These are phyloP conservation scores for Pseudoips prasinana DNA, from an alignment of 2,888 invertebrate species.

Conservation along the genomic window DNA sequence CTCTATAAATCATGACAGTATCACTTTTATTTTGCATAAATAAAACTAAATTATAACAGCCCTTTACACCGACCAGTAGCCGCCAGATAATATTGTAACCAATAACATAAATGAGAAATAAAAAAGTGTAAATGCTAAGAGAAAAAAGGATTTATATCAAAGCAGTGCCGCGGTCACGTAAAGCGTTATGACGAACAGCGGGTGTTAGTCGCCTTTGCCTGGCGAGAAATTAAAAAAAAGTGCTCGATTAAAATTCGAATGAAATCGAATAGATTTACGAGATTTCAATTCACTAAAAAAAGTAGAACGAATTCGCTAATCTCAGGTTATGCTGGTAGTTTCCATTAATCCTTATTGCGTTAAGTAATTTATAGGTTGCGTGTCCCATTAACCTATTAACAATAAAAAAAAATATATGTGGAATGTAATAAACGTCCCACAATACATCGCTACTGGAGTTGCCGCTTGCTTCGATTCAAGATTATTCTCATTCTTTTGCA, in stretches of 20 bases:
- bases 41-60: constrained; percentile 77
- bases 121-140: constrained; percentile 52
- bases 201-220: constrained; percentile 49
- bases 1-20: constrained; percentile 67
- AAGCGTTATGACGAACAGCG: constrained; percentile 75
- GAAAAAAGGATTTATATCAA: constrained; percentile 71
- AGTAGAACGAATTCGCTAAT: constrained; percentile 51
- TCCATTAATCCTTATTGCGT: constrained; percentile 37
- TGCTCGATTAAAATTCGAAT: constrained; percentile 49
- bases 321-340: constrained; percentile 24
- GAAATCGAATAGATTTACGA: constrained; percentile 45
- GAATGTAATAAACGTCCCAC: constrained; percentile 33
- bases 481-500: constrained; percentile 11
- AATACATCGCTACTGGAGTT: constrained; percentile 36
- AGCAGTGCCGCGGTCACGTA: constrained; percentile 77
- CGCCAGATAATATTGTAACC: constrained; percentile 76
- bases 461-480: neutral
- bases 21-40: constrained; percentile 80
- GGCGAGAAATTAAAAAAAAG: constrained; percentile 66
- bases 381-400: constrained; percentile 38
- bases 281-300: constrained; percentile 39
- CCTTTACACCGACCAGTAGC: constrained; percentile 76
- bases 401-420: constrained; percentile 36
- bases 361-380: constrained; percentile 32
- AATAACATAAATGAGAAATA: constrained; percentile 73